Conservation (phyloP, 2,888 invertebrate species). For the Thymelicus sylvestris region DNA sequence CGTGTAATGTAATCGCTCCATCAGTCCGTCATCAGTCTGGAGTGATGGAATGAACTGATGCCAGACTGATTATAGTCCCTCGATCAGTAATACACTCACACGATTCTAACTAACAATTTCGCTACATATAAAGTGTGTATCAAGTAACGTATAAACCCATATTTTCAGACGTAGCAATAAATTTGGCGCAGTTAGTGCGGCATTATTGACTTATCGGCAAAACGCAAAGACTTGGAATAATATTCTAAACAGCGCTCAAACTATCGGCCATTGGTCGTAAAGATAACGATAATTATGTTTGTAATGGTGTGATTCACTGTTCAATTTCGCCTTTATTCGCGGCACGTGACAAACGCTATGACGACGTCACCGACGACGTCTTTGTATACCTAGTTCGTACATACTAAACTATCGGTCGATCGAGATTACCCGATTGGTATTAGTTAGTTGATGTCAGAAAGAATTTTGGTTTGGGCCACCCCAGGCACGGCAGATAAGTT, state of each 20-base stretch:
- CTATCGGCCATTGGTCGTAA: slow-evolving; percentile 67
- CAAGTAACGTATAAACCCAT: neutral
- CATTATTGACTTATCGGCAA: slow-evolving; percentile 35
- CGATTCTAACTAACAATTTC: too few species aligned
- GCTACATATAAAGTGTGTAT: neutral
- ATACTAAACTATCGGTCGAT: neutral
- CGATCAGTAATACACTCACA: too few species aligned
- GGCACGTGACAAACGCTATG: slow-evolving; percentile 55
- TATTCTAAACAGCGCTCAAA: slow-evolving; percentile 49
- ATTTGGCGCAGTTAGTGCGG: slow-evolving; percentile 26
- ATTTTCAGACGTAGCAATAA: slow-evolving; percentile 16
- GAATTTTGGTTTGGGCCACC: too few species aligned
- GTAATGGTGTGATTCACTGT: slow-evolving; percentile 64
- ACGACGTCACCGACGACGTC: slow-evolving; percentile 45
- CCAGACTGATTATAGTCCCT: too few species aligned
- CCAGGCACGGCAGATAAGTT: too few species aligned
- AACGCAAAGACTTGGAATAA: slow-evolving; percentile 41
- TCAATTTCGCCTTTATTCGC: slow-evolving; percentile 52
- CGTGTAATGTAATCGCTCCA: too few species aligned
- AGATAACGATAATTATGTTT: slow-evolving; percentile 77
- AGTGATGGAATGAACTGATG: too few species aligned
- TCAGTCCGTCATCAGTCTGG: too few species aligned
- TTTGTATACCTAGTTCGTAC: neutral
- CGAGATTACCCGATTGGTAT: neutral
- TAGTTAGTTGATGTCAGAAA: too few species aligned